These are phyloP conservation scores for Notechis scutatus DNA, from an alignment of 2,113 vertebrate species.

Conservation along the genomic window DNA sequence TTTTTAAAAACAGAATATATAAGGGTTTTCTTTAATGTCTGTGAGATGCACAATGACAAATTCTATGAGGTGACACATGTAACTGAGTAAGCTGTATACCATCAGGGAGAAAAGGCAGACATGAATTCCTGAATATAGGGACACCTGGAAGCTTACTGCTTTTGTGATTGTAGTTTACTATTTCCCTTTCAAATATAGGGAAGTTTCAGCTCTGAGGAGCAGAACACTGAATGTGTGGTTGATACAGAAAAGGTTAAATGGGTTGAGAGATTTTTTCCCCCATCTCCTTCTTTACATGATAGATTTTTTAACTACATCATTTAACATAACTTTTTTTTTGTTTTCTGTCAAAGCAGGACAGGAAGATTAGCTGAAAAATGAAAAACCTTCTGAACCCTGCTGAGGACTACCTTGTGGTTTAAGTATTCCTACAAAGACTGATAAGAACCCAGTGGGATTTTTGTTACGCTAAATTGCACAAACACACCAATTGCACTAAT, in stretches of 20 bases:
- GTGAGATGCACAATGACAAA: constrained; percentile 44
- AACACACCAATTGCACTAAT: not conserved
- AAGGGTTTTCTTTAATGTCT: constrained; percentile 32
- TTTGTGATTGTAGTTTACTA: constrained; percentile 12
- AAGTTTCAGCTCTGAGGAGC: constrained; percentile 23
- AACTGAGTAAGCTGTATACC: constrained; percentile 2
- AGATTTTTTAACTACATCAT: constrained; percentile 11
- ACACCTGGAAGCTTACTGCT: constrained; percentile 17
- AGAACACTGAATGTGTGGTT: constrained; percentile 20
- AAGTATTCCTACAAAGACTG: not conserved
- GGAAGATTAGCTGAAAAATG: constrained; percentile 17
- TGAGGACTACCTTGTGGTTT: not conserved
- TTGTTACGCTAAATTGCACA: constrained; percentile 2
- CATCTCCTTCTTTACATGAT: constrained; percentile 23
- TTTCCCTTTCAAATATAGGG: constrained; percentile 10
- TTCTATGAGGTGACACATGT: constrained; percentile 35
- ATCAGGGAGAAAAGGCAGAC: constrained; percentile 41
- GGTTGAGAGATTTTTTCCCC: constrained; percentile 9
- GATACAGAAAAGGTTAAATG: not conserved
- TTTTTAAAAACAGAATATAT: constrained; percentile 20
- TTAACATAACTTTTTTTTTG: not conserved
- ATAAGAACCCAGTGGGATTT: not conserved
- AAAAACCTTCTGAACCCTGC: not conserved
- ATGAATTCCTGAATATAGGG: constrained; percentile 44
- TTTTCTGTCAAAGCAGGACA: constrained; percentile 18